Conservation (phyloP, 2,888 invertebrate species). For the Callinectes sapidus region DNA sequence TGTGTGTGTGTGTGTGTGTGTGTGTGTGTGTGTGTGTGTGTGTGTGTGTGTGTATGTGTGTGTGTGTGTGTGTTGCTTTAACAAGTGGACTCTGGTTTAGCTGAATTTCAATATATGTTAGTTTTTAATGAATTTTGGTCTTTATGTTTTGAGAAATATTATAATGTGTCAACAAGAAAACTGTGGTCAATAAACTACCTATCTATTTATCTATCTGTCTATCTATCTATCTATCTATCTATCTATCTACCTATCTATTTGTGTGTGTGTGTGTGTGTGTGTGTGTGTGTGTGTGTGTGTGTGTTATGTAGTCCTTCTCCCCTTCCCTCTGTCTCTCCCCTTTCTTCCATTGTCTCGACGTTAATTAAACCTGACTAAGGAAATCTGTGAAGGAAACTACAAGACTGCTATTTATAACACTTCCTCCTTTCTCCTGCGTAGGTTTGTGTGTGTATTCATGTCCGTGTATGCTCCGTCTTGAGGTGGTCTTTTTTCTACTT, state of each 20-base stretch:
- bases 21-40: not conserved
- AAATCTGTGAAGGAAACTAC: not conserved
- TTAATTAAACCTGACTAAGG: not conserved
- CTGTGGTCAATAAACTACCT: too few relatives aligned
- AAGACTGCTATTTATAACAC: not conserved
- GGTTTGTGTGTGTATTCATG: not conserved
- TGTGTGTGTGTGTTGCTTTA: not conserved
- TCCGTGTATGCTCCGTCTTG: not conserved
- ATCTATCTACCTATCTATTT: too few relatives aligned
- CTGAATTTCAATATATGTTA: too few relatives aligned
- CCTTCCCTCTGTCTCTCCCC: not conserved
- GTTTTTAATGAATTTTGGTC: too few relatives aligned
- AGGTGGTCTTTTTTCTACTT: not conserved
- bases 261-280: not conserved
- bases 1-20: slow-evolving; percentile 11
- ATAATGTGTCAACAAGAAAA: too few relatives aligned
- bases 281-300: not conserved
- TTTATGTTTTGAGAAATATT: too few relatives aligned
- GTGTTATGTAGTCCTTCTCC: not conserved
- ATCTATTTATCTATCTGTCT: too few relatives aligned
- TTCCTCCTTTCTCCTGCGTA: slow-evolving; percentile 38
- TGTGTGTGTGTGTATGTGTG: not conserved
- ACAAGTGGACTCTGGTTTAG: too few relatives aligned
- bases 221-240: too few relatives aligned
- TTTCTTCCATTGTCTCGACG: not conserved